phyloP scores from a whole-genome alignment of 2,888 invertebrate species.

The Dendrolimus pini region DNA sequence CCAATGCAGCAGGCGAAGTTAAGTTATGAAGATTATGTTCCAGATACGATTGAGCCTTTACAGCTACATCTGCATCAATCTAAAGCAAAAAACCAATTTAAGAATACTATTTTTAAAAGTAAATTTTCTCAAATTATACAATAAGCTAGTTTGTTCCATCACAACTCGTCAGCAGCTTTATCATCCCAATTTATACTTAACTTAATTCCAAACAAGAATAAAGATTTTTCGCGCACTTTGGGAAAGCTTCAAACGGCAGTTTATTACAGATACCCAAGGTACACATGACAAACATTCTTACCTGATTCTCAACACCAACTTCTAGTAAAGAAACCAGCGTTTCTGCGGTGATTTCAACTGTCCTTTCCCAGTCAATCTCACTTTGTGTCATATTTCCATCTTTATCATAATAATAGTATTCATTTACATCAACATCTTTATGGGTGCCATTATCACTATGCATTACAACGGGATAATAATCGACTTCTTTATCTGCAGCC shows the following conservation, averaged over 20 bases:
- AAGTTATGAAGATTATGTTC: conserved; percentile 75
- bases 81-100: conserved; percentile 23
- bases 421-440: conserved; percentile 57
- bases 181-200: no score
- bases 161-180: no score
- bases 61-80: conserved; percentile 69
- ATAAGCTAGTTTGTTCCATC: no score
- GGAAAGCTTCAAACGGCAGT: no score
- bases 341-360: conserved; percentile 79
- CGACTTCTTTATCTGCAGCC: conserved; percentile 75
- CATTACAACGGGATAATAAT: conserved; percentile 62
- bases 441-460: conserved; percentile 47
- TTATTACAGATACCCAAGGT: no score
- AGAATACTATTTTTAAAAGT: not conserved
- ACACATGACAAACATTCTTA: conserved; percentile 17
- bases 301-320: conserved; percentile 77
- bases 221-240: no score
- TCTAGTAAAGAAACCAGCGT: conserved; percentile 78
- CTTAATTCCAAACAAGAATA: no score
- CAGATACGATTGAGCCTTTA: conserved; percentile 73
- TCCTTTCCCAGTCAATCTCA: conserved; percentile 69
- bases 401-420: conserved; percentile 68
- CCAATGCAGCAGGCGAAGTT: conserved; percentile 76
- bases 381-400: conserved; percentile 70
- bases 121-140: no score